Conservation (phyloP, 2,113 vertebrate genomes). For the Trogon surrucura region DNA sequence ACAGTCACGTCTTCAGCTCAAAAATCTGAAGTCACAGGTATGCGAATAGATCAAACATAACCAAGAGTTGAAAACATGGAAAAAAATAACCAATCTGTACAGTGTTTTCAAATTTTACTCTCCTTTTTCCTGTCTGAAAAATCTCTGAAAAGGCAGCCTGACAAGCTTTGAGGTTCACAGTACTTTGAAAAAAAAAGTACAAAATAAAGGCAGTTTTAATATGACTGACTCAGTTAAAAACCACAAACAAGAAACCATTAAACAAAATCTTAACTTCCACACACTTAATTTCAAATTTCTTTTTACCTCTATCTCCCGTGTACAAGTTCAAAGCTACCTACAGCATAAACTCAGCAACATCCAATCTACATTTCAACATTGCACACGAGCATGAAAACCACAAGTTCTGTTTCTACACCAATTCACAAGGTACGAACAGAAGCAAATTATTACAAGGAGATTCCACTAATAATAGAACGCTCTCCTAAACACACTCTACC, state of each 20-base stretch:
- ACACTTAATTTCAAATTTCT: not conserved
- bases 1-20: constrained; percentile 30
- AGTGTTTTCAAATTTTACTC: not conserved
- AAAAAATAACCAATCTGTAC: constrained; percentile 32
- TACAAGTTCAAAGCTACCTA: not conserved
- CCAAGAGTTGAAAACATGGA: not conserved
- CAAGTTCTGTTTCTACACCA: not conserved
- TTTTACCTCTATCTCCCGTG: not conserved
- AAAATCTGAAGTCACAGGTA: constrained; percentile 48
- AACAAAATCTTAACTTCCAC: not conserved
- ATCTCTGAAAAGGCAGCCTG: not conserved
- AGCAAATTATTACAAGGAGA: not conserved
- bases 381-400: not conserved
- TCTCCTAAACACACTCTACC: not conserved
- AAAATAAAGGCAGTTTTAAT: constrained; percentile 10
- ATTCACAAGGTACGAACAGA: not conserved
- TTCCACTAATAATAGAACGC: not conserved
- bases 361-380: not conserved
- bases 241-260: not conserved
- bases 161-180: not conserved
- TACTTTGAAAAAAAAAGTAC: not conserved
- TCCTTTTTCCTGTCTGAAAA: constrained; percentile 18
- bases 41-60: constrained; percentile 46
- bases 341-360: not conserved
- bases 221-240: constrained; percentile 13